Conservation (phyloP, 1,140 invertebrate species). For the Zaprionus nigranus region DNA sequence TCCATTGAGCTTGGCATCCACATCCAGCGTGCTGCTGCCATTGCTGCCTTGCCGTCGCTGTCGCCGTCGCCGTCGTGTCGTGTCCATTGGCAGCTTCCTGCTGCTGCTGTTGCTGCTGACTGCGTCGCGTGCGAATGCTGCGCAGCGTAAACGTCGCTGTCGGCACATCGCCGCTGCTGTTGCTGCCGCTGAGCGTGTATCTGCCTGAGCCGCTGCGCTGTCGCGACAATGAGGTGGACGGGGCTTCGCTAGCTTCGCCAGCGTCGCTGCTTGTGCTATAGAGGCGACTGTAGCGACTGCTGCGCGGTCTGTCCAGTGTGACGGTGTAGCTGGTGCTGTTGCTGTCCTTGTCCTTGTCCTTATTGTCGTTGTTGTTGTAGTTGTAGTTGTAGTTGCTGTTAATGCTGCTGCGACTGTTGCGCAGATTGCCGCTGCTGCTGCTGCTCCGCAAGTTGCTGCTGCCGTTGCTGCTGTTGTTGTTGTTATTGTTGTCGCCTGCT, state of each 20-base stretch:
- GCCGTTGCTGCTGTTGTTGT: constrained; percentile 33
- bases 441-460: constrained; percentile 24
- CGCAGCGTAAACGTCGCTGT: constrained; percentile 73
- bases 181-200: constrained; percentile 62
- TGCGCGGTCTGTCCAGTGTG: constrained; percentile 69
- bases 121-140: constrained; percentile 37
- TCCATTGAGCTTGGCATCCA: constrained; percentile 69
- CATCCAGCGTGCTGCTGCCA: constrained; percentile 56
- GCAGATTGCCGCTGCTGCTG: constrained; percentile 34
- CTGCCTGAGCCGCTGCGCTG: constrained; percentile 45
- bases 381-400: constrained; percentile 26
- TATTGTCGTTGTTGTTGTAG: not conserved
- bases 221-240: constrained; percentile 18
- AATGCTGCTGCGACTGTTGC: constrained; percentile 37
- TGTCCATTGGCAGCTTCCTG: constrained; percentile 4
- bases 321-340: constrained; percentile 52
- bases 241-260: constrained; percentile 1
- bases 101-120: constrained; percentile 19
- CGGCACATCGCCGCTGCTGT: constrained; percentile 71
- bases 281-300: constrained; percentile 75
- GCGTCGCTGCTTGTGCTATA: constrained; percentile 63
- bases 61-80: not conserved
- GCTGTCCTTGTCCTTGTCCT: constrained; percentile 6
- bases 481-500: constrained; percentile 31
- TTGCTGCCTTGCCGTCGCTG: constrained; percentile 22